These are phyloP conservation scores for Cryptoblepharus egeriae DNA, from an alignment of 2,797 vertebrate genomes.

Conservation along the genomic window DNA sequence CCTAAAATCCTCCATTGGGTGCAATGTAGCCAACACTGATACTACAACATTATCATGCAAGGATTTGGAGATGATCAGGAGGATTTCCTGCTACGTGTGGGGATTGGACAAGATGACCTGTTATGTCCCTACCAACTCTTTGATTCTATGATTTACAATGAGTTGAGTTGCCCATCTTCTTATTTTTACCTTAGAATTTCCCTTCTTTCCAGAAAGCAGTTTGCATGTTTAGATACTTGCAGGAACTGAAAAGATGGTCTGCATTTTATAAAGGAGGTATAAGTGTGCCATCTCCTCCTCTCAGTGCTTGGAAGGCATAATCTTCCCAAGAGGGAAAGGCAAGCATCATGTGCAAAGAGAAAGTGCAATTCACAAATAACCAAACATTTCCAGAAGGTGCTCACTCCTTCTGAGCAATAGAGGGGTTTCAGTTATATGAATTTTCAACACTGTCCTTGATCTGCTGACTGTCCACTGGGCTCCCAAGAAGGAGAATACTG, in stretches of 20 bases:
- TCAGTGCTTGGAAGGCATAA: not conserved
- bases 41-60: too few species aligned
- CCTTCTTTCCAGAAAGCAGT: not conserved
- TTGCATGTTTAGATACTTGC: not conserved
- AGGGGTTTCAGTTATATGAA: constrained; percentile 22
- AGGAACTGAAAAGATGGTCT: not conserved
- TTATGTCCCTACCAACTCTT: too few species aligned
- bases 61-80: too few species aligned
- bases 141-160: too few species aligned
- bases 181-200: too few species aligned
- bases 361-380: not conserved
- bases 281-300: not conserved
- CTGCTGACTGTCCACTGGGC: constrained; percentile 16
- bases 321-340: constrained; percentile 6
- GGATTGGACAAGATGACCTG: too few species aligned
- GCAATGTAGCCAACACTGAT: too few species aligned
- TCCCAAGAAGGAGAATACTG: constrained; percentile 24
- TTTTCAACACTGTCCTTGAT: constrained; percentile 45
- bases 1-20: too few species aligned
- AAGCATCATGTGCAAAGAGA: constrained; percentile 9
- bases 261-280: not conserved
- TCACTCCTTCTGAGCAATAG: not conserved
- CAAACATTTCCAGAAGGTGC: not conserved
- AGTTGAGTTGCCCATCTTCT: too few species aligned
- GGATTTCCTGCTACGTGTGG: too few species aligned